Percentiles rank a stretch among this genome's conserved stretches.
Evolutionary conservation across 2,113 vertebrate species (phyloP).

Genomic region (Pachypanchax playfairii): DNA sequence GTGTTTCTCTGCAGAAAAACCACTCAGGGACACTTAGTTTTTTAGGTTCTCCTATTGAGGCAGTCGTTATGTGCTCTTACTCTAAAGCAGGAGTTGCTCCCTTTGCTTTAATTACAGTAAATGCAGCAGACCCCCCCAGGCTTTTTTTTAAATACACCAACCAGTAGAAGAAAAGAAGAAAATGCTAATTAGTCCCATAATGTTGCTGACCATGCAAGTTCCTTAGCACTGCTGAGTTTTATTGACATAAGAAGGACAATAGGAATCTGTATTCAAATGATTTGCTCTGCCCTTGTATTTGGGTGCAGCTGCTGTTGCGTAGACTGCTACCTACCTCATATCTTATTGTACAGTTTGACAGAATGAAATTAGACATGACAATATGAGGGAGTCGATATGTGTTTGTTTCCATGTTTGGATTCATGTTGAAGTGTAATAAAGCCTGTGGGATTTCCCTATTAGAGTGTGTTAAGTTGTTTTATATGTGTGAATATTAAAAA

Average conservation of each 20-base stretch:
- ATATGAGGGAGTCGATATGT: slow-evolving; percentile 7
- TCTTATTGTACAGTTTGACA: slow-evolving; percentile 27
- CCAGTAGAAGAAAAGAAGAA: slow-evolving; percentile 77
- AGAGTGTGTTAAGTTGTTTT: slow-evolving; percentile 39
- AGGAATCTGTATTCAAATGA: slow-evolving; percentile 76
- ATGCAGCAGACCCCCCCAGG: slow-evolving; percentile 73
- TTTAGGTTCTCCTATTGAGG: slow-evolving; percentile 39
- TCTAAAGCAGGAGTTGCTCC: slow-evolving; percentile 58
- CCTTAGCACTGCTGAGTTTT: slow-evolving; percentile 71
- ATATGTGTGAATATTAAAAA: slow-evolving; percentile 52
- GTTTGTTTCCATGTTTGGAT: slow-evolving; percentile 34
- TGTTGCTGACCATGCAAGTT: slow-evolving; percentile 78
- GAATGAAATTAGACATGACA: slow-evolving; percentile 30
- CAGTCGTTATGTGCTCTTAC: slow-evolving; percentile 56
- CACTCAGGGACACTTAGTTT: slow-evolving; percentile 55
- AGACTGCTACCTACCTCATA: slow-evolving; percentile 22
- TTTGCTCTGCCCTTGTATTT: slow-evolving; percentile 47
- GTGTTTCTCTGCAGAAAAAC: slow-evolving; percentile 50
- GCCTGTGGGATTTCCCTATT: slow-evolving; percentile 24
- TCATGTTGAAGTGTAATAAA: neutral
- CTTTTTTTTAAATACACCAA: slow-evolving; percentile 79
- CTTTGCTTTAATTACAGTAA: slow-evolving; percentile 79
- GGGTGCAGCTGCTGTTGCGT: slow-evolving; percentile 18
- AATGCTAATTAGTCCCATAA: slow-evolving; percentile 78
- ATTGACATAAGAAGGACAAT: slow-evolving; percentile 80